Evolutionary conservation across 2,888 invertebrate species (phyloP), one percentile per base, ranked within the genome.

Genomic region (Ametastegia equiseti): DNA sequence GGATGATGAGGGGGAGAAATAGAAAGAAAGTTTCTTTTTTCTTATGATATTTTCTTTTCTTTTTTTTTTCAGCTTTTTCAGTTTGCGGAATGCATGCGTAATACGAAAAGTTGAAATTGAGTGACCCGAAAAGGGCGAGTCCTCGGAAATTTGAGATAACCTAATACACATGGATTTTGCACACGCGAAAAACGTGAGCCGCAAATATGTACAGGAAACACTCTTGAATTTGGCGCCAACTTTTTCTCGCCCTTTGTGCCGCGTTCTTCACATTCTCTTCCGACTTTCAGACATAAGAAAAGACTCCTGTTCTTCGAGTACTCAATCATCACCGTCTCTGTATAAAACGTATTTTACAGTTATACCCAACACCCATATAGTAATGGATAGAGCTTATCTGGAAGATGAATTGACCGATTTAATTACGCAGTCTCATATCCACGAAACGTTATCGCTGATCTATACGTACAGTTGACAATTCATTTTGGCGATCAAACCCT

Each of bases 151-250:
- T 60, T 30, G 5, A 13, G 2, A 27, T 30, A 15, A 23, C 27
- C 23, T 27, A 57, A 27, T 27, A 57, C 27, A 54, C 5, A 67
- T 13, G 39, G 36, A n/a, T 42, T 33, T 30, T 6, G 30, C 7
- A 13, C 23, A 13, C 13, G 19, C 36, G 2, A 65, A 39, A 9
- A 65, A n/a, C 33, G 19, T 15, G 65, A 39, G 60, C 30, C 60
- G 15, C 60, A 42, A 30, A 27, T 2, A 27, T 23, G 47, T n/a
- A 71, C 27, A 47, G 23, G 27, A 47, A n/a, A 27, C 6, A 33
- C 47, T 30, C 23, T 71, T 27, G 15, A 71, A 71, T 71, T 71
- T 71, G 71, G 71, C 71, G 71, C 71, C 45, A 71, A 71, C 71
- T 71, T 71, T 45, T 71, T 45, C 15, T 4, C 15, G 5, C 30